Base-by-base conservation (phyloP, 2,113 vertebrate species). In the Heliornis fulica region DNA sequence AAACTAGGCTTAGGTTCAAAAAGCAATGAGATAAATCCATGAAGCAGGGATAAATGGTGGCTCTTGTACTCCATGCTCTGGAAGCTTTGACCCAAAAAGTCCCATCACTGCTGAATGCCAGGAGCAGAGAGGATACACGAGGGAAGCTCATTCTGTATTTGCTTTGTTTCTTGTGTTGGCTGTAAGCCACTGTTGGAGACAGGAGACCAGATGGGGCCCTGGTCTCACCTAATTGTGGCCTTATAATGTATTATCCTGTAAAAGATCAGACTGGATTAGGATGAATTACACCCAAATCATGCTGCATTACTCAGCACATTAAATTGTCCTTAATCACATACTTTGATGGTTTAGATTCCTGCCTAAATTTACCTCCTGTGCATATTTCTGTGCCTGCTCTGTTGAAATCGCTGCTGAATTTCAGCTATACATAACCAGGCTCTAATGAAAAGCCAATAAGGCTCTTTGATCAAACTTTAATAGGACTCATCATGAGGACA, bases 191-290 rank as follows among this genome's bases (percentile, higher is more conserved):
- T 78, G 56, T 4, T 89, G 71, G 93, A 97, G 94, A 97, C 93
- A 92, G 80, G 80, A 95, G 93, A 94, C 93, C 96, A 97, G 93
- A 97, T 97, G 96, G 95, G 95, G 80, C 89, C 94, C 93, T 81
- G 69, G 83, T 94, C 89, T 94, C 95, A 96, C 95, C 95, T 95
- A 95, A 96, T 92, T 95, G 91, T 96, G 91, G 96, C 94, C 91
- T 93, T 92, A 74, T 92, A 95, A 94, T 94, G 94, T 78, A 95
- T 95, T 92, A 69, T 93, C 64, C 86, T 94, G 94, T 89, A 96
- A 95, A 96, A 96, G 93, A 97, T 96, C 94, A 95, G 94, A 96
- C 90, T 82, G 92, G 96, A 96, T 96, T 96, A 96, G 86, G 94
- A 96, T 92, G 94, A 90, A 95, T 95, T 94, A 95, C 77, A 87